Evolutionary conservation across 2,888 invertebrate species (phyloP).

Genomic region (Strigamia maritima): DNA sequence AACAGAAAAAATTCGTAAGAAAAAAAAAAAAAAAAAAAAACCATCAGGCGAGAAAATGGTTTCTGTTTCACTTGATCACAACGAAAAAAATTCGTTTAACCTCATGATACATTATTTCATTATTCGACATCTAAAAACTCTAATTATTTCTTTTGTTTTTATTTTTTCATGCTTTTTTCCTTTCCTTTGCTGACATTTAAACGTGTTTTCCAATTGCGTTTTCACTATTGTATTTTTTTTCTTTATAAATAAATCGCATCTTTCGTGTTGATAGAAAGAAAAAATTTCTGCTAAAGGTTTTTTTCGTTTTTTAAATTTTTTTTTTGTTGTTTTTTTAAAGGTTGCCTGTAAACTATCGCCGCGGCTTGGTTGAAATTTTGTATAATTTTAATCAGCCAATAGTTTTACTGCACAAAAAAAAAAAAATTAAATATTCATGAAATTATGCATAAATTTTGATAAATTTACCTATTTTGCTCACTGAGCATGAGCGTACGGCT

Average conservation of each 20-base stretch:
- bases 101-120: not conserved
- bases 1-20: not conserved
- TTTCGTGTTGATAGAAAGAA: not conserved
- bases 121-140: not conserved
- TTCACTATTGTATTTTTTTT: not conserved
- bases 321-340: not conserved
- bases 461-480: not conserved
- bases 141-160: not conserved
- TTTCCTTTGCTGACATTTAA: not conserved
- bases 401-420: not conserved
- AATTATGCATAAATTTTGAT: no score
- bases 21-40: no score
- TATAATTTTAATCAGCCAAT: not conserved
- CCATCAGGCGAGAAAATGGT: not conserved
- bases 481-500: constrained; percentile 34
- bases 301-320: not conserved
- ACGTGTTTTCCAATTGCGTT: not conserved
- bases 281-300: not conserved
- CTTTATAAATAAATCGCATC: not conserved
- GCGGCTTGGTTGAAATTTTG: not conserved
- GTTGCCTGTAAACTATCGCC: not conserved
- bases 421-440: no score
- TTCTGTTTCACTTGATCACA: not conserved
- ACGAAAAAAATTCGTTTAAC: not conserved
- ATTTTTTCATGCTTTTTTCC: not conserved